A percentile compares a stretch with the other conserved stretches of the same genome.
Conservation (phyloP, 2,113 vertebrate species). For the Astatotilapia flaviijosephi region DNA sequence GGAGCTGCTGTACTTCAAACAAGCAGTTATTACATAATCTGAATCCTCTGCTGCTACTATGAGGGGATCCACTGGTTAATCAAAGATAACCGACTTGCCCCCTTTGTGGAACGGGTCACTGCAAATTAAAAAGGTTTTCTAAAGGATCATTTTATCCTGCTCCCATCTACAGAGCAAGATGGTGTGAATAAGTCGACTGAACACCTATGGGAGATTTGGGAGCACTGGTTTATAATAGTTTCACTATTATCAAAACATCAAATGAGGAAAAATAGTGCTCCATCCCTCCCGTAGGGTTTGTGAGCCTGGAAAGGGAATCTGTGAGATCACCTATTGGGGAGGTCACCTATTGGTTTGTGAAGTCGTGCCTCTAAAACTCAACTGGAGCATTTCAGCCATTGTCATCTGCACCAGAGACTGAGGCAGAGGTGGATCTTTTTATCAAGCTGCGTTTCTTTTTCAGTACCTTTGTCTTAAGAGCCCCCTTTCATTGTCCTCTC, state of each 20-base stretch:
- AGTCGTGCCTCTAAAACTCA: background rate
- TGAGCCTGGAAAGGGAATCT: background rate
- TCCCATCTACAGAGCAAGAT: background rate
- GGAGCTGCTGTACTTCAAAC: background rate
- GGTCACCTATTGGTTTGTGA: background rate
- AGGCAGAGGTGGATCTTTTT: background rate
- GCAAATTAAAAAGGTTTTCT: background rate
- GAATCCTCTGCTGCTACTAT: background rate
- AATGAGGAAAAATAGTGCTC: background rate
- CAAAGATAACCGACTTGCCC: background rate
- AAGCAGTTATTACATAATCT: background rate
- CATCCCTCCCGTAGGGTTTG: background rate
- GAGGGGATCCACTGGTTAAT: background rate
- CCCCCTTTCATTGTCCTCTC: background rate
- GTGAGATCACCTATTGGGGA: background rate
- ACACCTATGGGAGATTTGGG: fast-evolving
- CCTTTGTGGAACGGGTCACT: background rate
- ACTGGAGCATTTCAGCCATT: background rate
- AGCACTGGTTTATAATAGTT: background rate
- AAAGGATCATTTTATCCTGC: background rate
- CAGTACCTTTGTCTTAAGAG: background rate
- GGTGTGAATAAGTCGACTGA: background rate
- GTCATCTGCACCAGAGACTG: background rate
- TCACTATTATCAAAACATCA: fast-evolving
- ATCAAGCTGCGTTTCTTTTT: background rate